Evolutionary conservation across 1,140 invertebrate genomes (phyloP).

Genomic region (Diachasmimorpha longicaudata): DNA sequence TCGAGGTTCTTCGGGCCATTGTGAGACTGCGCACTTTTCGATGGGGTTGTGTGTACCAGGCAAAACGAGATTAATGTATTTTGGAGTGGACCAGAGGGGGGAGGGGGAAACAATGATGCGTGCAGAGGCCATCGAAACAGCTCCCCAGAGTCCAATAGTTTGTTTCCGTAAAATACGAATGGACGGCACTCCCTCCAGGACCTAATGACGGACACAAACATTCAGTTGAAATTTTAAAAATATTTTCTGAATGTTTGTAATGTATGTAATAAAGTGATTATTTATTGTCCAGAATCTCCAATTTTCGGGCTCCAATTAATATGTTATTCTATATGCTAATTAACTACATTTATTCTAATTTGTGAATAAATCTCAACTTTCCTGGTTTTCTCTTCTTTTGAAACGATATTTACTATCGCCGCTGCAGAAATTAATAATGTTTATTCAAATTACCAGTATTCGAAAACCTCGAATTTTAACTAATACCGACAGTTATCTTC

Average conservation of each 20-base stretch:
- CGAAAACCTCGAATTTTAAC: no score
- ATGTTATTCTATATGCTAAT: no score
- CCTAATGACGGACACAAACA: neutral
- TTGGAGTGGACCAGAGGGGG: neutral
- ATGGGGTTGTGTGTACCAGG: slow-evolving; percentile 14
- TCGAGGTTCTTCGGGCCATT: neutral
- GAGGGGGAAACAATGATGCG: slow-evolving; percentile 29
- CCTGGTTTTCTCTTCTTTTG: no score
- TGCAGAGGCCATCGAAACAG: slow-evolving; percentile 1
- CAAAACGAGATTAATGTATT: slow-evolving; percentile 36
- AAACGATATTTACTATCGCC: no score
- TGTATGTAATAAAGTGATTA: neutral
- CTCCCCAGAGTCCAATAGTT: slow-evolving; percentile 38
- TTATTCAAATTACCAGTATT: no score
- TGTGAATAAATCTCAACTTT: no score
- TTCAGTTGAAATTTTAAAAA: neutral
- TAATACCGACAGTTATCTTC: no score
- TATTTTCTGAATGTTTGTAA: neutral
- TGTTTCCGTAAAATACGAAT: neutral
- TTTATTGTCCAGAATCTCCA: no score
- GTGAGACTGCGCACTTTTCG: slow-evolving; percentile 20
- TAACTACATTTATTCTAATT: no score
- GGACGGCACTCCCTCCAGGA: neutral
- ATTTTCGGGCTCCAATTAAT: no score
- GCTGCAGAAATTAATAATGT: no score